Base-by-base conservation (phyloP, 2,888 invertebrate species). In the Andrena camellia region DNA sequence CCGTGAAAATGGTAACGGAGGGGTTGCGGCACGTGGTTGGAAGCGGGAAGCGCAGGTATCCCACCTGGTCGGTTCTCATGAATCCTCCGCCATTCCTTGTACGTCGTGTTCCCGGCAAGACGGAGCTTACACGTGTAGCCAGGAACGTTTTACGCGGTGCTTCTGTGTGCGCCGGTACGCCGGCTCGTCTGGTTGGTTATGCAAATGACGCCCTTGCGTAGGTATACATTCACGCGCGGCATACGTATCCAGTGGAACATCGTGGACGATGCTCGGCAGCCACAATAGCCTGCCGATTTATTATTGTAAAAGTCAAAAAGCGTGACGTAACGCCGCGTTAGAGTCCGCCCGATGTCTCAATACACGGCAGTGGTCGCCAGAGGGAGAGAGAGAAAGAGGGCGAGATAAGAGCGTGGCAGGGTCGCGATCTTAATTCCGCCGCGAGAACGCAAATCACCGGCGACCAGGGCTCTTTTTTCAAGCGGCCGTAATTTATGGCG, bases 261-360 rank as follows among this genome's bases (percentile, higher is more conserved):
- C 76, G 84, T 35, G 63, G 85, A 64, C 82, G 77, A 76, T 82
- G 76, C 83, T 84, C 73, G 84, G 84, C 87, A 86, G 81, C n/a
- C 84, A 92, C 90, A 92, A 91, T 91, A 84, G 90, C 84, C 85
- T 82, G 84, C 89, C 91, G 92, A 93, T 93, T 93, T 91, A 91
- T 92, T 88, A 89, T 90, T 88, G 88, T 88, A 91, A 90, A 91
- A 87, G 81, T 77, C 62, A 83, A 81, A 67, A 71, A 71, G 90
- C 90, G 90, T 92, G 89, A 91, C 89, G 90, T 86, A 88, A 92
- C 89, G 92, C 83, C 86, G 85, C 88, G 89, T 92, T 89, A 91
- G 90, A 33, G 78, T 54, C 82, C 68, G 78, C 48, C 79, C 73
- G 86, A 92, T 86, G 90, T 91, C 91, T 92, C 90, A 92, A 92